phyloP scores from a whole-genome alignment of 2,888 invertebrate genomes.

The Agrotis clavis region DNA sequence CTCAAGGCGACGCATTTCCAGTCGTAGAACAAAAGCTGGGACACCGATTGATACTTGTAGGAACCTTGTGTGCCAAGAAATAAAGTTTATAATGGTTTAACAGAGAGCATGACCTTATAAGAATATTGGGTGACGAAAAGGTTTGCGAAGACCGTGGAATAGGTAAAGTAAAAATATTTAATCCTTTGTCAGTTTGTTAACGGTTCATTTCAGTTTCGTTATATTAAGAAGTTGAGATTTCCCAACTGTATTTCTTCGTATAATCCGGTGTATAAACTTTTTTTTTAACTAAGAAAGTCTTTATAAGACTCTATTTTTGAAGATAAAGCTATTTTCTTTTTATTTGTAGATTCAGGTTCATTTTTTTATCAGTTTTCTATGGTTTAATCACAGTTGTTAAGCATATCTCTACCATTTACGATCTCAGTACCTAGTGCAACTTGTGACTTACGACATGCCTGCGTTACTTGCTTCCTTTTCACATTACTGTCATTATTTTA shows the following conservation, averaged over 20 bases:
- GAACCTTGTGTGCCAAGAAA: slow-evolving; percentile 67
- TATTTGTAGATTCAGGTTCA: background rate
- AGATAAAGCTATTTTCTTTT: background rate
- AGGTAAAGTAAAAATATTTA: slow-evolving; percentile 52
- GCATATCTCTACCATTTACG: background rate
- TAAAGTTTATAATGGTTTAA: slow-evolving; percentile 73
- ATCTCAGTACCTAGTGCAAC: background rate
- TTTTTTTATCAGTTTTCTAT: background rate
- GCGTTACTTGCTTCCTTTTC: background rate
- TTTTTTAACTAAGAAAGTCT: slow-evolving; percentile 13
- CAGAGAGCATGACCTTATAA: slow-evolving; percentile 73
- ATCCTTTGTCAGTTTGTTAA: slow-evolving; percentile 60
- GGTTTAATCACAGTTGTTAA: background rate
- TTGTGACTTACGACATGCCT: background rate
- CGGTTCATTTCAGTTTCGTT: slow-evolving; percentile 59
- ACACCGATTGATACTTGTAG: slow-evolving; percentile 61
- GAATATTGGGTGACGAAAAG: slow-evolving; percentile 81
- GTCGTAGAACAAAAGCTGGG: slow-evolving; percentile 83
- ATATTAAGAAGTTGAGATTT: slow-evolving; percentile 48
- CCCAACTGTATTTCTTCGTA: slow-evolving; percentile 35
- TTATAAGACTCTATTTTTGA: background rate
- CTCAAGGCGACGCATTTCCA: slow-evolving; percentile 80
- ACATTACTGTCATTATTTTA: too few species aligned
- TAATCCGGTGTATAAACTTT: slow-evolving; percentile 19
- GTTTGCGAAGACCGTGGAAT: slow-evolving; percentile 72